Percentiles rank a stretch among this genome's conserved stretches.
Conservation (phyloP, 2,888 invertebrate species). For the Linyphia triangularis region DNA sequence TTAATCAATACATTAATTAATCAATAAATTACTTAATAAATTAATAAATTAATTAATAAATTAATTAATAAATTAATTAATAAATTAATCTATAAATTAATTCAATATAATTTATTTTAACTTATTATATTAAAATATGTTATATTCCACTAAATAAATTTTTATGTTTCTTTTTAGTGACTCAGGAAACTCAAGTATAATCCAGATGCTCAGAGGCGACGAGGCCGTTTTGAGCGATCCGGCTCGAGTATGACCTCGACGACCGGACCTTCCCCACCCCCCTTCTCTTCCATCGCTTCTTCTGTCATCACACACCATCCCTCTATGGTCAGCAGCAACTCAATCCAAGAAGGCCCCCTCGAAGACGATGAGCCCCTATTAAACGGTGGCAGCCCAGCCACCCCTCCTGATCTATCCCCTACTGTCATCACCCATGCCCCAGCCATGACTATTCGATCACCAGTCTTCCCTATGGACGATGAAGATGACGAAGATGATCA, state of each 20-base stretch:
- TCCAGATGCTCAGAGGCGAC: conserved; percentile 75
- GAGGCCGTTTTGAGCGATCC: conserved; percentile 69
- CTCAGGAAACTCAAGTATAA: conserved; percentile 36
- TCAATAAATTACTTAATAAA: too few relatives aligned
- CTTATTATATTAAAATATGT: too few relatives aligned
- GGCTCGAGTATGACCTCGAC: conserved; percentile 75
- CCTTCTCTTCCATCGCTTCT: conserved; percentile 67
- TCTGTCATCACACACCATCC: conserved; percentile 51
- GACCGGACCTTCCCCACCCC: conserved; percentile 71
- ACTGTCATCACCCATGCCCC: conserved; percentile 38
- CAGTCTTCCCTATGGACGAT: conserved; percentile 57
- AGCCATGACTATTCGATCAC: conserved; percentile 52
- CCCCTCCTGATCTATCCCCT: conserved; percentile 21
- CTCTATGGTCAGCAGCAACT: conserved; percentile 68
- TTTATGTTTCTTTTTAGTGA: conserved; percentile 53
- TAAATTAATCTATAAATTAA: background rate
- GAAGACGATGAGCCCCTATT: conserved; percentile 61
- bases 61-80: too few relatives aligned
- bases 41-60: too few relatives aligned
- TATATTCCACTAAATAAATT: too few relatives aligned
- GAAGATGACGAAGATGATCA: conserved; percentile 55
- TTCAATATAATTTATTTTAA: background rate
- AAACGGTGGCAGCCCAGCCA: conserved; percentile 64
- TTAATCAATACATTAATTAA: too few relatives aligned
- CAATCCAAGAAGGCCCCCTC: conserved; percentile 53